Percentiles rank a stretch among this genome's conserved stretches.
Evolutionary conservation across 1,140 invertebrate species (phyloP).

Genomic region (Drosophila sp.): DNA sequence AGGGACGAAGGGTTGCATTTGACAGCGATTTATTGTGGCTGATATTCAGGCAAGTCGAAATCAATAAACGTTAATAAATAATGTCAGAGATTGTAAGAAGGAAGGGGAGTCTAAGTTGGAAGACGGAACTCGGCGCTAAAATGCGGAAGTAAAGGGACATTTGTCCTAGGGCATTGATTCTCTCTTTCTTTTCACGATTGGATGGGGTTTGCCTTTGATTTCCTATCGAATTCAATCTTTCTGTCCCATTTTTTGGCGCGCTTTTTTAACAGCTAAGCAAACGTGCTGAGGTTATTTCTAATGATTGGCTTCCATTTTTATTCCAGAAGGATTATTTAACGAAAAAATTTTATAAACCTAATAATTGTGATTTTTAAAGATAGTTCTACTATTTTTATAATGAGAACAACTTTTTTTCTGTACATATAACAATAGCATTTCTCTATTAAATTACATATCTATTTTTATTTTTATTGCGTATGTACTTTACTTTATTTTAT

Average conservation of each 20-base stretch:
- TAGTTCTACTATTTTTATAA: no score
- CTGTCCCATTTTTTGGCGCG: slow-evolving; percentile 40
- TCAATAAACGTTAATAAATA: slow-evolving; percentile 82
- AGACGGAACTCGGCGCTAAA: slow-evolving; percentile 55
- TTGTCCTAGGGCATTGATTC: slow-evolving; percentile 65
- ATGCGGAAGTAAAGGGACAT: slow-evolving; percentile 74
- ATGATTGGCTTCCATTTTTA: background rate
- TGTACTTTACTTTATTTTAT: background rate
- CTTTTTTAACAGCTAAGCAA: slow-evolving; percentile 28
- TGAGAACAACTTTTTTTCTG: no score
- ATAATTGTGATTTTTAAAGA: no score
- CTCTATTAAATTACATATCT: no score
- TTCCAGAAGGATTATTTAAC: background rate
- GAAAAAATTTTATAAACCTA: no score
- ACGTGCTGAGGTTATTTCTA: background rate
- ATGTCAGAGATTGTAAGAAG: slow-evolving; percentile 29
- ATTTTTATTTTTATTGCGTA: no score
- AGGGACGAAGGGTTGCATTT: slow-evolving; percentile 68
- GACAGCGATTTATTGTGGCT: slow-evolving; percentile 73
- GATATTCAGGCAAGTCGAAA: slow-evolving; percentile 69
- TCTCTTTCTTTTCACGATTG: slow-evolving; percentile 35
- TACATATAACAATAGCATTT: no score
- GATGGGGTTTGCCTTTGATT: slow-evolving; percentile 49
- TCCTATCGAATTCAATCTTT: slow-evolving; percentile 23
- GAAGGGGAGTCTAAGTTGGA: slow-evolving; percentile 19